Base-by-base conservation (phyloP, 2,113 vertebrate species). In the Proterorhinus semilunaris region DNA sequence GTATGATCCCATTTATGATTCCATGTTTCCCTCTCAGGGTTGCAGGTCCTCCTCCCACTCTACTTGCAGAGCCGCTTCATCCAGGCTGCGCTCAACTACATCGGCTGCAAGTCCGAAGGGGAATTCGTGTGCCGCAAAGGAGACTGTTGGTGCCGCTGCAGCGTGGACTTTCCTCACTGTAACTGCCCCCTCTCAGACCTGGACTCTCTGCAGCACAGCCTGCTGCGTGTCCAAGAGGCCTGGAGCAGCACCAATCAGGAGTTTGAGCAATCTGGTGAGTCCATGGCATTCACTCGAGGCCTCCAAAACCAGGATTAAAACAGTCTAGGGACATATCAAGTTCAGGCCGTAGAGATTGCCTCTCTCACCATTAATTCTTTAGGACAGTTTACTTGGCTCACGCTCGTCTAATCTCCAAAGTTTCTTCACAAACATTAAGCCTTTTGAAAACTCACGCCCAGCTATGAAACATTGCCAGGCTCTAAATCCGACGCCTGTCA, bases 101-200 rank as follows among this genome's bases (percentile, higher is more conserved):
- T 99, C 10, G 95, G 95, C 50, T 99, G 98, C 85, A 94, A 96
- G 87, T 95, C 94, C 0, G 94, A 96, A 15, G 98, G 98, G 0
- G 93, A 93, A 78, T 95, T 98, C 57, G 74, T 95, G 74, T 99
- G 98, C 90, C 93, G 15, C 72, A 88, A 76, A 59, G 89, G 93
- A 0, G 98, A 99, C 91, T 99, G 98, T 86, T 96, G 91, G 96
- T 99, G 98, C 76, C 91, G 93, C 64, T 99, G 98, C 81, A 91
- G 90, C 46, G 66, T 84, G 0, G 75, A 86, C 46, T 96, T 96
- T 75, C 95, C 95, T 0, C 91, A 92, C 55, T 99, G 98, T 79
- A 98, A 98, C 92, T 99, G 97, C 82, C 98, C 98, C 0, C 92
- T 91, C 9, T 84, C 91, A 0, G 96, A 98, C 84, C 74, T 99